A percentile compares a stretch with the other conserved stretches of the same genome.
These are phyloP conservation scores for Drosophila erecta DNA, from an alignment of 1,140 invertebrate species.

Conservation along the genomic window DNA sequence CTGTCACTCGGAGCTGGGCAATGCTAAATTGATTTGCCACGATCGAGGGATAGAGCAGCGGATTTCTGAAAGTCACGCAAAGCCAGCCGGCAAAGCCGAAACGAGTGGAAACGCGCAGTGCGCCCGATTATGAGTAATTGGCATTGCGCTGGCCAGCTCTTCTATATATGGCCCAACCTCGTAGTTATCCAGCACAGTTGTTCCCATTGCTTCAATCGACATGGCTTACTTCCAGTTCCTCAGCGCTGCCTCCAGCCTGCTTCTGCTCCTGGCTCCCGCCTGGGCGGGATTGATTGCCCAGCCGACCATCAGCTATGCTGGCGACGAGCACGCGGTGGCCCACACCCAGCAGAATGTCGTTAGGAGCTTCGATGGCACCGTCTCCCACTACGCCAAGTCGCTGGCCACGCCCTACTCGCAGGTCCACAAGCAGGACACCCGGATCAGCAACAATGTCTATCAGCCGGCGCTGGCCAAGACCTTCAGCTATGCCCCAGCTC, in stretches of 20 bases:
- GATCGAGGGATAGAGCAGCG: conserved; percentile 74
- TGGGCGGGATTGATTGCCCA: conserved; percentile 81
- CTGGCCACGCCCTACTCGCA: conserved; percentile 88
- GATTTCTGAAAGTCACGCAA: conserved; percentile 81
- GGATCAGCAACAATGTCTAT: conserved; percentile 87
- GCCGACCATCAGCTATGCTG: conserved; percentile 62
- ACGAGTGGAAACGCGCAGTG: conserved; percentile 29
- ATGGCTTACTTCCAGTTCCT: conserved; percentile 68
- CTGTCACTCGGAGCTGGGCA: conserved; percentile 60
- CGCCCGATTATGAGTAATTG: conserved; percentile 56
- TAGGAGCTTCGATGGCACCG: conserved; percentile 86
- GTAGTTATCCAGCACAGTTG: conserved; percentile 53
- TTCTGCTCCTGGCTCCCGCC: conserved; percentile 67
- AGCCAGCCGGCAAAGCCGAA: conserved; percentile 38
- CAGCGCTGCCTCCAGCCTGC: conserved; percentile 79
- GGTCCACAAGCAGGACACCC: conserved; percentile 87
- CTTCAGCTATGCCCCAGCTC: conserved; percentile 75
- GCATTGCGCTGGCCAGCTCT: conserved; percentile 31
- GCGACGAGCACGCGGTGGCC: conserved; percentile 85
- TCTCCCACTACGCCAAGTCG: conserved; percentile 87
- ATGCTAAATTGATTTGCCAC: conserved; percentile 75
- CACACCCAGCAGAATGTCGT: conserved; percentile 86
- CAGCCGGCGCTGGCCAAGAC: conserved; percentile 83
- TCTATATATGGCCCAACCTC: conserved; percentile 57
- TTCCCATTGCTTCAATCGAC: conserved; percentile 37